Evolutionary conservation across 2,797 vertebrate genomes (phyloP), one percentile per base, ranked within the genome.

Genomic region (Sebastes wilsoni): DNA sequence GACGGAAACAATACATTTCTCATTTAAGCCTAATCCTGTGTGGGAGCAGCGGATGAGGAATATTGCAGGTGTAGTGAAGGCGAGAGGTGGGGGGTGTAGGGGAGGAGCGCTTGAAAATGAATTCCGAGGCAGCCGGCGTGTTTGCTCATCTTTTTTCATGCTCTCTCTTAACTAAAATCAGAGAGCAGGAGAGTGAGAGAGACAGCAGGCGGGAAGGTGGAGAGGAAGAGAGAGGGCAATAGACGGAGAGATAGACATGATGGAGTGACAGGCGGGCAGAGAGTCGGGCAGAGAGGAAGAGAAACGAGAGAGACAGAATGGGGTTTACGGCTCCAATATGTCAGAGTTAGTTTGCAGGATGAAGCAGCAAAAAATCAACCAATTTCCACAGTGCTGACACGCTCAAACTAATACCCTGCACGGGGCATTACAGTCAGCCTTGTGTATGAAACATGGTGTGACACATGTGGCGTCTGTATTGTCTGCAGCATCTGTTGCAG

Each of bases 1-100:
- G 88, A 91, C 87, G 82, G 82, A 94, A 94, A 96, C 93, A 93
- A 91, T 92, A 86, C 87, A 90, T 90, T 93, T 90, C 89, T 92
- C 88, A 92, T 93, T 90, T 88, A 86, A 89, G 68, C 87, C 65
- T 88, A 92, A 92, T 92, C 87, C 89, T 75, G 86, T 56, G 88
- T 88, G 81, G 84, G 90, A 81, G 88, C 74, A 77, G 75, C 16
- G 30, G 68, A 78, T 78, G 82, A 82, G 91, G 89, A 83, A 91
- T 85, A 87, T 81, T 86, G 84, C 86, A 93, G 92, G 87, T 89
- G 84, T 88, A 73, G 46, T 64, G 62, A 71, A 70, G 46, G 71
- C 49, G 68, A 54, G 49, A 54, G 49, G 8, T 54, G 49, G 80
- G n/a, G n/a, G 72, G 80, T 8, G 65, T 42, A 6, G 38, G 70